Conservation (phyloP, 2,113 vertebrate species). For the Hoplias malabaricus region DNA sequence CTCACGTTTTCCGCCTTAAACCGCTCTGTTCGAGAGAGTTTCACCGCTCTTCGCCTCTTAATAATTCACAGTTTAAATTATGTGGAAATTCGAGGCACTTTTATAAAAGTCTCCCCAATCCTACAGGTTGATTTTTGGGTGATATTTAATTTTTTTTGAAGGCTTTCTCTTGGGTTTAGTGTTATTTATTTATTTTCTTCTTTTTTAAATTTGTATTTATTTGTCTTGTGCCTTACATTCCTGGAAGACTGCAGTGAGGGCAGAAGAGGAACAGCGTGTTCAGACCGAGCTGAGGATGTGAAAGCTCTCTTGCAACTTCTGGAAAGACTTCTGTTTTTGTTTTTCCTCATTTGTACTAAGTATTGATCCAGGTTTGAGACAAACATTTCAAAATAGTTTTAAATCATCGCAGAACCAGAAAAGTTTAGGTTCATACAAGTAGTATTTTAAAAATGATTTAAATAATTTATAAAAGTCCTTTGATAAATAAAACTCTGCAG, state of each 20-base stretch:
- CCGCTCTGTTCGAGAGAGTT: too few relatives aligned
- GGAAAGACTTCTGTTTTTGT: neutral
- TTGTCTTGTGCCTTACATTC: neutral
- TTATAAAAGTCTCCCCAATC: too few relatives aligned
- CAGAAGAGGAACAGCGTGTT: slow-evolving; percentile 10
- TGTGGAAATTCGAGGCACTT: too few relatives aligned
- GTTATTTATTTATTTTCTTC: neutral
- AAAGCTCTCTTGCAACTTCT: neutral
- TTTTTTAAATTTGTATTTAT: neutral
- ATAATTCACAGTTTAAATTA: too few relatives aligned
- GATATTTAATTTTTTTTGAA: neutral
- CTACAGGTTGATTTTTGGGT: neutral
- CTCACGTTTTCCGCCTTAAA: too few relatives aligned
- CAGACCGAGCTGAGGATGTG: neutral
- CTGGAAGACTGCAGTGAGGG: neutral
- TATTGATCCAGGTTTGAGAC: neutral
- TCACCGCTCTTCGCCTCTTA: too few relatives aligned
- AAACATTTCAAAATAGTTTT: neutral
- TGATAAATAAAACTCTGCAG: too few relatives aligned
- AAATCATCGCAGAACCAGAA: neutral
- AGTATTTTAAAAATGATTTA: too few relatives aligned
- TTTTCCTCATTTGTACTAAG: neutral
- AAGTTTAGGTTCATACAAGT: too few relatives aligned
- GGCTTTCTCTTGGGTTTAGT: too few relatives aligned
- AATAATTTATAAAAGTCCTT: too few relatives aligned